Evolutionary conservation across 64 coral and sea anemone genomes (phyloP).

Genomic region (Acropora tenuis): DNA sequence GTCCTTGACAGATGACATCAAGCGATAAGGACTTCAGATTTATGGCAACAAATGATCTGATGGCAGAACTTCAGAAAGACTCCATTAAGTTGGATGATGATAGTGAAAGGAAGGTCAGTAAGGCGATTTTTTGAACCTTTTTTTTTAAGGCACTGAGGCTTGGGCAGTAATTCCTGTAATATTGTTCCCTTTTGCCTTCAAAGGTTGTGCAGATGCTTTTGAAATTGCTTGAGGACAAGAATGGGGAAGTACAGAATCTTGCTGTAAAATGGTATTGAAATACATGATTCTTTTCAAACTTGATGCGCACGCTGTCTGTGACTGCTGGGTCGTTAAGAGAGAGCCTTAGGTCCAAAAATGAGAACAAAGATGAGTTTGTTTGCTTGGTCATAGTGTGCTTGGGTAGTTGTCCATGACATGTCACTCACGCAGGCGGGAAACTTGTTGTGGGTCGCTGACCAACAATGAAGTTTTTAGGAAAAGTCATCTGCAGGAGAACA

Average conservation of each 20-base stretch:
- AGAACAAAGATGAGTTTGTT: too few species aligned
- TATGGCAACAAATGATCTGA: constrained; percentile 98
- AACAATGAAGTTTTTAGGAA: too few species aligned
- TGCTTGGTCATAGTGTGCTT: too few species aligned
- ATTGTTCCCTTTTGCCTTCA: background rate
- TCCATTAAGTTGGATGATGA: constrained; percentile 99
- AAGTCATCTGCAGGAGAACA: too few species aligned
- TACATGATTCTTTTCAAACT: background rate
- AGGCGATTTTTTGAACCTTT: background rate
- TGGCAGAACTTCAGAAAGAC: constrained; percentile 99
- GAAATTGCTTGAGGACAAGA: constrained; percentile 97
- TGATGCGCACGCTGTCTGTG: background rate
- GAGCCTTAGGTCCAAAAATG: too few species aligned
- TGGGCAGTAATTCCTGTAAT: too few species aligned
- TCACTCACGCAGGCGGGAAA: too few species aligned
- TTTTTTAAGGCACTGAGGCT: too few species aligned
- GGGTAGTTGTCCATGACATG: too few species aligned
- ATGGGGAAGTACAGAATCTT: constrained; percentile 98
- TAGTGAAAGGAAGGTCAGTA: constrained; percentile 91
- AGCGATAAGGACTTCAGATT: constrained; percentile 99
- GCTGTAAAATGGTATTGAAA: constrained; percentile 94
- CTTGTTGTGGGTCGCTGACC: too few species aligned
- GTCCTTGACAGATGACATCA: constrained; percentile 86
- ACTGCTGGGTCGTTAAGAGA: too few species aligned
- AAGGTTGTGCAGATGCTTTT: constrained; percentile 99